Conservation (phyloP, 2,113 vertebrate species). For the Corythornis cristatus region DNA sequence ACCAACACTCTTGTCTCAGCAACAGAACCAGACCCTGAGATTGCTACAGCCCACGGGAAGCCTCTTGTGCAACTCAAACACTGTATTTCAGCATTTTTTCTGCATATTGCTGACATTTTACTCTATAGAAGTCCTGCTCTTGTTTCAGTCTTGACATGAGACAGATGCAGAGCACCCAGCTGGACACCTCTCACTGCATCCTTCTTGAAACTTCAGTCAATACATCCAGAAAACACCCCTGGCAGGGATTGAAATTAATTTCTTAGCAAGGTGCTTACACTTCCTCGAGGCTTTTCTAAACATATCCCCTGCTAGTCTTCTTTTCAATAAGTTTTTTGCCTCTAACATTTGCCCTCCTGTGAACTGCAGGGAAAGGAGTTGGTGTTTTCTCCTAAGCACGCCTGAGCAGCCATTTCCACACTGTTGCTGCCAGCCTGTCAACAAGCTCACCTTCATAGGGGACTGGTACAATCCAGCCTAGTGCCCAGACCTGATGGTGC, state of each 20-base stretch:
- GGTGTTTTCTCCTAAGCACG: rapidly evolving
- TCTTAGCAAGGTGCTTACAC: not conserved
- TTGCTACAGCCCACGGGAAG: rapidly evolving
- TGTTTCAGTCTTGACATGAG: not conserved
- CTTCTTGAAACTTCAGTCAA: not conserved
- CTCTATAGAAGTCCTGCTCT: not conserved
- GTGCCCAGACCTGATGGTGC: not conserved
- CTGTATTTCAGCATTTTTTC: not conserved
- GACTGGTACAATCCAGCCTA: not conserved
- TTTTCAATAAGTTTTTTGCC: not conserved
- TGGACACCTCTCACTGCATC: not conserved
- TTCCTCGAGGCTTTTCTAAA: not conserved
- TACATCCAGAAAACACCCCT: not conserved
- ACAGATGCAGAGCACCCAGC: not conserved
- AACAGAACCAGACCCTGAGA: not conserved
- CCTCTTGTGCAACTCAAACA: not conserved
- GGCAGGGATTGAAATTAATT: not conserved
- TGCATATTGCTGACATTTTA: not conserved
- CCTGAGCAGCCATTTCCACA: not conserved
- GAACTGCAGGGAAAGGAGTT: not conserved
- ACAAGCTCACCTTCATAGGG: not conserved
- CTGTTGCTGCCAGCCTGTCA: not conserved
- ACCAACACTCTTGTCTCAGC: not conserved
- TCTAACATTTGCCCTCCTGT: not conserved
- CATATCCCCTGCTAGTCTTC: not conserved